Conservation (phyloP, 2,888 invertebrate species). For the Diaprepes abbreviatus region DNA sequence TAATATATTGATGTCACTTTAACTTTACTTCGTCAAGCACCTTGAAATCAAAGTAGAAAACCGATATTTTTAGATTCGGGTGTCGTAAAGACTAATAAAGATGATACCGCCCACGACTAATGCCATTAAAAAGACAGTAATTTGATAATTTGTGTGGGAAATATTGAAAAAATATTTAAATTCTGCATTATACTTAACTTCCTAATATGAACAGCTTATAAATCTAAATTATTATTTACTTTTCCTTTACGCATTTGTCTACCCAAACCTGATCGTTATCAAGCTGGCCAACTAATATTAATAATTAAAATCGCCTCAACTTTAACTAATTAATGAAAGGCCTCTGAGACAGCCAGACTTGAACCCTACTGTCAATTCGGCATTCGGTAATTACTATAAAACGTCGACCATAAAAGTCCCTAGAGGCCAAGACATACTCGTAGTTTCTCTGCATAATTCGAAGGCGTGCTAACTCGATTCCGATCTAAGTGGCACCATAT, state of each 20-base stretch:
- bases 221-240: background rate
- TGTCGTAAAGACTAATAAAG: constrained; percentile 20
- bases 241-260: background rate
- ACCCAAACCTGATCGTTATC: background rate
- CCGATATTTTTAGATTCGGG: background rate
- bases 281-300: background rate
- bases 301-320: constrained; percentile 19
- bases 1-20: background rate
- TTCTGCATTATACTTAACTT: background rate
- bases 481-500: background rate
- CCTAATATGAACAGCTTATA: constrained; percentile 9
- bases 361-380: constrained; percentile 11
- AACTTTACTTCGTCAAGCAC: background rate
- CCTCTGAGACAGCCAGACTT: constrained; percentile 6
- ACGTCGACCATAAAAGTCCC: constrained; percentile 1
- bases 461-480: background rate
- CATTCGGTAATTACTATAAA: background rate
- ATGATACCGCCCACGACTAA: constrained; percentile 18
- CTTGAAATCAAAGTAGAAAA: background rate
- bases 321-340: constrained; percentile 9
- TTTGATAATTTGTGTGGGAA: constrained; percentile 13
- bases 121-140: constrained; percentile 2
- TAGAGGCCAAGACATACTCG: background rate
- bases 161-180: constrained; percentile 18
- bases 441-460: too few relatives aligned